Conservation (phyloP, 92 coral and sea anemone species). For the Palythoa caribaeorum region DNA sequence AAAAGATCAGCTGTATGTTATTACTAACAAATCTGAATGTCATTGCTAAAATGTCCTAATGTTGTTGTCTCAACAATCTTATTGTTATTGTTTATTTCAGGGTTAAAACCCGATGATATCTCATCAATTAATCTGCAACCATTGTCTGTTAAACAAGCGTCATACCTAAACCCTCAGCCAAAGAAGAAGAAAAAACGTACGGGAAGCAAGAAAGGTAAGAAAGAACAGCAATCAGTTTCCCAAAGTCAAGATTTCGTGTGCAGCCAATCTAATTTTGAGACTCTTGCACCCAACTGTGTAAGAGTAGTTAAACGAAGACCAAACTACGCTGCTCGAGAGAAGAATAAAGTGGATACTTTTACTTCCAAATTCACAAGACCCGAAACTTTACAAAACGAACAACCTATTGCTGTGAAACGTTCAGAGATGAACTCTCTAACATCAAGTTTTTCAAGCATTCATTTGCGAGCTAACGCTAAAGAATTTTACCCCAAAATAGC, state of each 20-base stretch:
- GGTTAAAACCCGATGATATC: constrained; percentile 87
- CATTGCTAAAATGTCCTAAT: too few relatives aligned
- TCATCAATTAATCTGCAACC: constrained; percentile 81
- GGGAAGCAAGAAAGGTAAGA: constrained; percentile 64
- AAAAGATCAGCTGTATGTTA: too few relatives aligned
- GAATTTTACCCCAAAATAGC: neutral
- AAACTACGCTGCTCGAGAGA: constrained; percentile 15
- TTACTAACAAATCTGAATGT: too few relatives aligned
- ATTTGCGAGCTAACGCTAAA: neutral
- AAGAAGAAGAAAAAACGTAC: constrained; percentile 85
- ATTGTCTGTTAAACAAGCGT: constrained; percentile 82
- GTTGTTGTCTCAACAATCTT: neutral
- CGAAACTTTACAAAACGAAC: neutral
- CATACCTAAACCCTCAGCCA: constrained; percentile 80
- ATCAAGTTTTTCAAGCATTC: constrained; percentile 56
- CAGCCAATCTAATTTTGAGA: neutral
- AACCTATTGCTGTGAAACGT: constrained; percentile 36
- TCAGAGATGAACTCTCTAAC: constrained; percentile 72
- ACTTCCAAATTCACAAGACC: neutral
- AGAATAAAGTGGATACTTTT: constrained; percentile 6
- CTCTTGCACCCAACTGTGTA: constrained; percentile 45
- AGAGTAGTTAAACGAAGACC: constrained; percentile 33
- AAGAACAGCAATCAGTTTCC: constrained; percentile 35
- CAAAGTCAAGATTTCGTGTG: constrained; percentile 11
- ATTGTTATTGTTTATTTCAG: constrained; percentile 48